Base-by-base conservation (phyloP, 1,140 invertebrate genomes). In the Formica selysi region DNA sequence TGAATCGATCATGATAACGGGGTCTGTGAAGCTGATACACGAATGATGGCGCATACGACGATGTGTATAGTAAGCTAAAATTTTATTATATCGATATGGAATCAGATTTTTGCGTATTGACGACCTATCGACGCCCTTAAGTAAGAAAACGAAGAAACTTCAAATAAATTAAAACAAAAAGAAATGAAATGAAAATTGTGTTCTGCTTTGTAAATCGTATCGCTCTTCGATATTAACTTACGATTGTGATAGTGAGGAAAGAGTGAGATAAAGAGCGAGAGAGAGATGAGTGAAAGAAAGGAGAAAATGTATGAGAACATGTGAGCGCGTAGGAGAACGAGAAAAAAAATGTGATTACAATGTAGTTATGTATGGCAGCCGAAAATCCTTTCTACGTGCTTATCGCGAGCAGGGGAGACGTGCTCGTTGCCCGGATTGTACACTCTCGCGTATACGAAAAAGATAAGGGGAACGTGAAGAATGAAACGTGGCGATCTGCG, bases 11-110 rank as follows among this genome's bases (percentile, higher is more conserved):
- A 91, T 86, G 90, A 92, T 87, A 87, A 91, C 57, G 70, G 85
- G 85, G 89, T 93, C 92, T 91, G 93, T 90, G 90, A 93, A 88
- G 89, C 87, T 83, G 86, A 88, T 86, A 92, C 91, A 51, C 5
- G 48, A 91, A 91, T 92, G 92, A 91, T 90, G 81, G 89, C 87
- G 88, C 90, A 87, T 91, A 91, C 88, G 89, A 90, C 90, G 92
- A 93, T 94, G 92, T 94, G 93, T 94, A 94, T 93, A 92, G 92
- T 94, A 93, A 93, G 92, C 91, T 93, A 94, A 91, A 93, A 93
- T 93, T 94, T 93, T 93, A 94, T 94, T 94, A 93, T 94, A 93
- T 94, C 93, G 92, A 89, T 94, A 94, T 93, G 93, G 91, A 94
- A 92, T 93, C 92, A 92, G 91, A 94, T 92, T 94, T 94, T 94